These are phyloP conservation scores for Callinectes sapidus DNA, from an alignment of 2,888 invertebrate species.

Conservation along the genomic window DNA sequence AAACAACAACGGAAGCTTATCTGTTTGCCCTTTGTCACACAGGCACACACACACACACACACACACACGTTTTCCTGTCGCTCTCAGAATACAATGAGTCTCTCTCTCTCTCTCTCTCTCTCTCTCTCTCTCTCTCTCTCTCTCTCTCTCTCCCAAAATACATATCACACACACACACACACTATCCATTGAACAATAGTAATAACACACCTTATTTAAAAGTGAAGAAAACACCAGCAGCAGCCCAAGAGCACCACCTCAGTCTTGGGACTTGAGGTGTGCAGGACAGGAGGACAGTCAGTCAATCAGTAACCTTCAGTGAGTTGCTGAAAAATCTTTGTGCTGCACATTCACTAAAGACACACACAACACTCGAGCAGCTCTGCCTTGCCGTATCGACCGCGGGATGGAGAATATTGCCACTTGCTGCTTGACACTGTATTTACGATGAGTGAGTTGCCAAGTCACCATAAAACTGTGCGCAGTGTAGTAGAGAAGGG, in stretches of 20 bases:
- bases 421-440: neutral
- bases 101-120: conserved; percentile 1
- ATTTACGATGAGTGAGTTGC: neutral
- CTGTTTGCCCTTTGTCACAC: neutral
- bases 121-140: neutral
- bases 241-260: neutral
- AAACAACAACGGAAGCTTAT: neutral
- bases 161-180: neutral
- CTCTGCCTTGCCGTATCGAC: neutral
- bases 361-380: neutral
- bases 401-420: neutral
- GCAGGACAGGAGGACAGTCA: neutral
- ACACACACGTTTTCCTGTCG: neutral
- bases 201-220: neutral
- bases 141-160: neutral
- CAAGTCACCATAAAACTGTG: neutral
- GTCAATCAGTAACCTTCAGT: neutral
- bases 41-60: conserved; percentile 14
- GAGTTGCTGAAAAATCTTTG: neutral
- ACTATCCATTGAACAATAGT: neutral
- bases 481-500: neutral
- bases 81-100: neutral
- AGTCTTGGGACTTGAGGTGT: neutral
- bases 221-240: neutral
- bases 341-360: neutral